phyloP scores from a whole-genome alignment of 2,113 vertebrate species.

The Ariopsis seemanni region DNA sequence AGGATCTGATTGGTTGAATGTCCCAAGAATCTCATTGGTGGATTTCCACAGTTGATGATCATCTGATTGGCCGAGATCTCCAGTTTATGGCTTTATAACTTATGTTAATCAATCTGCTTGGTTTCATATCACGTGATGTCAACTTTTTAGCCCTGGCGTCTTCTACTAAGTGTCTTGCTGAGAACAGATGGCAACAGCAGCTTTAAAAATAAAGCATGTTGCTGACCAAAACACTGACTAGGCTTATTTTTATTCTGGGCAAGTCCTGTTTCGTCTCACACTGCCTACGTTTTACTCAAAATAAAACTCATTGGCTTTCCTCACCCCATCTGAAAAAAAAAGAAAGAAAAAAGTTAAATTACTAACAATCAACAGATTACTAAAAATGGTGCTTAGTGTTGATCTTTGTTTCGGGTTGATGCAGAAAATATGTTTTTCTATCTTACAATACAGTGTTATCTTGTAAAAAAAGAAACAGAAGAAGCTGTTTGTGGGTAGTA shows the following conservation, averaged over 20 bases:
- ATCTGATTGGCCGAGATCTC: not conserved
- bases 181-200: not conserved
- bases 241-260: conserved; percentile 28
- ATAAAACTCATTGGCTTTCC: not conserved
- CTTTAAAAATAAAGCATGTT: conserved; percentile 22
- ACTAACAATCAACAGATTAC: not conserved
- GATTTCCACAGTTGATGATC: not conserved
- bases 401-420: conserved; percentile 7
- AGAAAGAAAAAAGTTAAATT: not conserved
- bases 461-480: not conserved
- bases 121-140: not conserved
- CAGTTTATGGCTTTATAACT: not conserved
- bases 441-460: not conserved
- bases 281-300: not conserved
- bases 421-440: conserved; percentile 13
- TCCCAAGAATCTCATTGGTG: not conserved
- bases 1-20: not conserved
- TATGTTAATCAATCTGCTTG: not conserved
- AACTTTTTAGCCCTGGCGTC: not conserved
- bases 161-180: not conserved
- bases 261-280: conserved; percentile 7
- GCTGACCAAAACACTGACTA: conserved; percentile 10
- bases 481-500: not conserved
- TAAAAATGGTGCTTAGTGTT: not conserved
- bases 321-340: not conserved